These are phyloP conservation scores for Mechanitis messenoides DNA, from an alignment of 2,888 invertebrate genomes.

Conservation along the genomic window DNA sequence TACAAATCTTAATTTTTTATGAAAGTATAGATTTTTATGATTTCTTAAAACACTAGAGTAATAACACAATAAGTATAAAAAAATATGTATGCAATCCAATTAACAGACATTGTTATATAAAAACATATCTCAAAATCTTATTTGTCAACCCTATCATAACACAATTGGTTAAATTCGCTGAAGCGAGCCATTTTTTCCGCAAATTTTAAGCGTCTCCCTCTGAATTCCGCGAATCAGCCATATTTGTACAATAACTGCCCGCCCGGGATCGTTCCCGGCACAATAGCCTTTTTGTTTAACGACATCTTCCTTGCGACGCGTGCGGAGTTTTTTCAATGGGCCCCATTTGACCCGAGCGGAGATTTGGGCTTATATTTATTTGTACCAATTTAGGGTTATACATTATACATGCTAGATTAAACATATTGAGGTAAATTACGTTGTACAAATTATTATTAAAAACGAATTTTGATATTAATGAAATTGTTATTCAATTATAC, in stretches of 20 bases:
- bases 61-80: conserved; percentile 1
- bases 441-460: background rate
- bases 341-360: conserved; percentile 43
- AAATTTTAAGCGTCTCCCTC: conserved; percentile 66
- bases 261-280: conserved; percentile 46
- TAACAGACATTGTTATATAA: conserved; percentile 19
- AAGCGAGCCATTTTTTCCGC: conserved; percentile 61
- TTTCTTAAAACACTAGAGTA: no score
- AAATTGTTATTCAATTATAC: background rate
- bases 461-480: background rate
- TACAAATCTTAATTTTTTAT: no score
- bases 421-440: conserved; percentile 5
- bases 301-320: conserved; percentile 65
- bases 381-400: conserved; percentile 26
- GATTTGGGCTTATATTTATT: conserved; percentile 25
- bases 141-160: conserved; percentile 52
- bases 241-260: conserved; percentile 67
- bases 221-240: conserved; percentile 63
- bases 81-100: conserved; percentile 6
- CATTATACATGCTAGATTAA: conserved; percentile 17
- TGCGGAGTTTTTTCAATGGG: conserved; percentile 60
- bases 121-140: conserved; percentile 14
- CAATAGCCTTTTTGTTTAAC: conserved; percentile 70
- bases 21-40: no score
- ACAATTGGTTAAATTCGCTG: conserved; percentile 46